phyloP scores from a whole-genome alignment of 1,140 invertebrate species.

The Drosophila arizonae region DNA sequence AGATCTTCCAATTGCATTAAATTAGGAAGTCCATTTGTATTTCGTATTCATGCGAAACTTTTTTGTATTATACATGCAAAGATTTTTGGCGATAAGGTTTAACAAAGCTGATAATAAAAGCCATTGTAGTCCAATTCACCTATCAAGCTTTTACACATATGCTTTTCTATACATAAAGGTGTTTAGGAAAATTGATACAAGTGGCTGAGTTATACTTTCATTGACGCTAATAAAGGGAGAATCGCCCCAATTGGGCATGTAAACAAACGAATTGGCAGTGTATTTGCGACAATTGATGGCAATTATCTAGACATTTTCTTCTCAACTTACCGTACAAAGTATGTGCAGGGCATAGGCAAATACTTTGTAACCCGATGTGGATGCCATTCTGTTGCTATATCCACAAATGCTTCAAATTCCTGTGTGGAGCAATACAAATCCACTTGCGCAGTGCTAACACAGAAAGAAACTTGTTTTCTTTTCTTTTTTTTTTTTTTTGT shows the following conservation, averaged over 20 bases:
- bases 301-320: constrained; percentile 9
- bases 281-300: constrained; percentile 21
- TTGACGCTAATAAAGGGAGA: constrained; percentile 2
- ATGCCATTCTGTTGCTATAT: constrained; percentile 45
- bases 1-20: too few species aligned
- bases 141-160: too few species aligned
- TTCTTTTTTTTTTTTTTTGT: neutral
- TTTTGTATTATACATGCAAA: too few species aligned
- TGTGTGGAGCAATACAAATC: constrained; percentile 10
- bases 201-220: constrained; percentile 10
- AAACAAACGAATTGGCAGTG: constrained; percentile 13
- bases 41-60: too few species aligned
- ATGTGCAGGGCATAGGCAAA: constrained; percentile 62
- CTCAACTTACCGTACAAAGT: constrained; percentile 65
- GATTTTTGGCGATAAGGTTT: neutral
- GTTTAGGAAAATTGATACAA: constrained; percentile 3
- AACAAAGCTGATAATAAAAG: neutral
- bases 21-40: too few species aligned
- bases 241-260: constrained; percentile 12
- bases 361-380: constrained; percentile 67
- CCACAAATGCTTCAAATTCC: constrained; percentile 30
- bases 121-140: too few species aligned
- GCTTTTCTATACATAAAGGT: neutral
- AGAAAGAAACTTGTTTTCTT: constrained; percentile 42
- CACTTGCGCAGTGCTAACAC: constrained; percentile 12